Evolutionary conservation across 2,888 invertebrate genomes (phyloP).

Genomic region (Arrhopalites spinosus): DNA sequence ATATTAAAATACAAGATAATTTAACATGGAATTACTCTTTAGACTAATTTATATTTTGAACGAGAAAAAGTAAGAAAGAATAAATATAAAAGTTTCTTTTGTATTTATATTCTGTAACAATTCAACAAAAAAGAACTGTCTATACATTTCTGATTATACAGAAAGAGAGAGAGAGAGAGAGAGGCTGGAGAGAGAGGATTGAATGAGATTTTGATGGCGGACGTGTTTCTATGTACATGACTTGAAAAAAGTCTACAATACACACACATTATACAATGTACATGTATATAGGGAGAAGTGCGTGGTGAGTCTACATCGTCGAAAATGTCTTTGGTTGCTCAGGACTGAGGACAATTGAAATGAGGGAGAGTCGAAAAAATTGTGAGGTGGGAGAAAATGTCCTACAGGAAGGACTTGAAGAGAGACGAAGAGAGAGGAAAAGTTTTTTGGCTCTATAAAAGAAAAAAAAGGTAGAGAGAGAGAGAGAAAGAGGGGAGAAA

Average conservation of each 20-base stretch:
- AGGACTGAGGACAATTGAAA: constrained; percentile 24
- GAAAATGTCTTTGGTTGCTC: not conserved
- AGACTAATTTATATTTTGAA: no score
- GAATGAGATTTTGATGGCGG: constrained; percentile 31
- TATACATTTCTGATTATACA: no score
- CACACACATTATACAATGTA: not conserved
- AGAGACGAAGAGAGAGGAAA: not conserved
- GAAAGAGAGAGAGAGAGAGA: no score
- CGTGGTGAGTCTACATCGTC: constrained; percentile 23
- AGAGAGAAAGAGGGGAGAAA: not conserved
- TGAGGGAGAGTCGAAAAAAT: constrained; percentile 40
- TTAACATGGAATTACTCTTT: no score
- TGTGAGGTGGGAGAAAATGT: constrained; percentile 30
- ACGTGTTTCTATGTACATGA: constrained; percentile 16
- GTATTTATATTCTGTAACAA: no score
- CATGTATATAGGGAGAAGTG: not conserved
- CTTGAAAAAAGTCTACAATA: no score
- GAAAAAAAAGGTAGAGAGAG: constrained; percentile 1
- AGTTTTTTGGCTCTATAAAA: not conserved
- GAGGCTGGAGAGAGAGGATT: constrained; percentile 8
- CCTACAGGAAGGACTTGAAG: not conserved
- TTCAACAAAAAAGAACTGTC: no score
- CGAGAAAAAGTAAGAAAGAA: no score
- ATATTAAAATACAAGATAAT: no score
- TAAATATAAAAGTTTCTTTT: no score